These are phyloP conservation scores for Monoplex corrugatus DNA, from an alignment of 2,888 invertebrate genomes.

Conservation along the genomic window DNA sequence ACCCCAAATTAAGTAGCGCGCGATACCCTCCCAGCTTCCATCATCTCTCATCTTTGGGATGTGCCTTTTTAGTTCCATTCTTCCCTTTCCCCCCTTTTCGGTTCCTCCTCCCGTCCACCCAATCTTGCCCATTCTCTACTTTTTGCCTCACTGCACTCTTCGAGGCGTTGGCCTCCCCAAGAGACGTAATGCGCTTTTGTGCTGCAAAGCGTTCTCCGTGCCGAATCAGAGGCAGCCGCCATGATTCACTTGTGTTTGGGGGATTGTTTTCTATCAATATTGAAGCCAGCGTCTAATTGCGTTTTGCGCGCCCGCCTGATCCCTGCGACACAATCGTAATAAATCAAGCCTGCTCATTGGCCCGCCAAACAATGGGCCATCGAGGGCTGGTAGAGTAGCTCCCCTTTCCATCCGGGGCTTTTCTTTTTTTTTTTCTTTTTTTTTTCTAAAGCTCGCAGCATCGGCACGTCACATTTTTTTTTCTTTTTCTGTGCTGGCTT, in stretches of 20 bases:
- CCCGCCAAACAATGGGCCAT: slow-evolving; percentile 59
- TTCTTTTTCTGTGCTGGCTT: too few relatives aligned
- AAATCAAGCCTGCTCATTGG: slow-evolving; percentile 59
- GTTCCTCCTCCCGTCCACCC: neutral
- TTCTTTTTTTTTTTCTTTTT: too few relatives aligned
- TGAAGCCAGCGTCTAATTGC: slow-evolving; percentile 57
- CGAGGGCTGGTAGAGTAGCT: slow-evolving; percentile 46
- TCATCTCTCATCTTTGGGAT: slow-evolving; percentile 24
- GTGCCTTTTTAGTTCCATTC: neutral
- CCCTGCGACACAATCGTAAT: slow-evolving; percentile 55
- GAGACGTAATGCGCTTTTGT: slow-evolving; percentile 12
- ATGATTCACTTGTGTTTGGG: slow-evolving; percentile 59
- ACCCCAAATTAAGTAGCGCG: slow-evolving; percentile 20
- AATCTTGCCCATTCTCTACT: slow-evolving; percentile 21
- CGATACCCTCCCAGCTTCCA: slow-evolving; percentile 25
- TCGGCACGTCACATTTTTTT: too few relatives aligned
- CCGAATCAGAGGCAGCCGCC: neutral
- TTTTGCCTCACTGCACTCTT: neutral
- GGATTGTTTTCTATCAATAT: slow-evolving; percentile 59
- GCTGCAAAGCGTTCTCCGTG: neutral
- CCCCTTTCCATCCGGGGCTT: slow-evolving; percentile 5
- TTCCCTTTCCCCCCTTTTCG: slow-evolving; percentile 21
- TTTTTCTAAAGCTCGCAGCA: too few relatives aligned
- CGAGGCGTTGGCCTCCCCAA: neutral
- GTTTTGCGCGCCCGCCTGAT: slow-evolving; percentile 55